Evolutionary conservation across 2,888 invertebrate genomes (phyloP).

Genomic region (Cheilosia vulpina): DNA sequence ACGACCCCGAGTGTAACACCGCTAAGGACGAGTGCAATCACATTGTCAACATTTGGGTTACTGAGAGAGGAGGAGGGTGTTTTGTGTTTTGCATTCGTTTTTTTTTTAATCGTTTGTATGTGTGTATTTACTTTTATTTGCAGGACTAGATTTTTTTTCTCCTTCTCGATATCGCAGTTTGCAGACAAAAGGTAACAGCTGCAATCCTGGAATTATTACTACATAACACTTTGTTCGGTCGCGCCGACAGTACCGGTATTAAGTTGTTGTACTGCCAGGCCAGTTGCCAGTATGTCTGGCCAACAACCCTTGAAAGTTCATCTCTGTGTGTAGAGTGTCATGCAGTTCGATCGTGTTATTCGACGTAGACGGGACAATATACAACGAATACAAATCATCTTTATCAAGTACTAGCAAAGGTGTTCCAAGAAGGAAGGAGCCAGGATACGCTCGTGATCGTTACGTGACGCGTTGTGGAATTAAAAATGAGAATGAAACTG

Average conservation of each 20-base stretch:
- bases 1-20: slow-evolving; percentile 22
- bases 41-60: slow-evolving; percentile 28
- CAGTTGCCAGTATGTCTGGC: slow-evolving; percentile 77
- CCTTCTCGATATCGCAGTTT: slow-evolving; percentile 7
- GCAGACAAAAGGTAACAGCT: slow-evolving; percentile 74
- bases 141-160: slow-evolving; percentile 58
- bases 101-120: slow-evolving; percentile 25
- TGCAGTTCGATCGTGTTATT: slow-evolving; percentile 79
- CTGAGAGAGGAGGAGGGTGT: slow-evolving; percentile 36
- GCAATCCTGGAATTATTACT: slow-evolving; percentile 69
- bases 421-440: neutral
- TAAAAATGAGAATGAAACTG: neutral
- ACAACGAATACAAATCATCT: slow-evolving; percentile 48
- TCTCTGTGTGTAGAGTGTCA: slow-evolving; percentile 22
- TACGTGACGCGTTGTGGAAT: neutral
- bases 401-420: neutral
- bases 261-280: slow-evolving; percentile 11
- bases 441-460: slow-evolving; percentile 23
- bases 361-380: slow-evolving; percentile 76
- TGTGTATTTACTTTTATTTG: slow-evolving; percentile 55
- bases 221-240: slow-evolving; percentile 24
- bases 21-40: slow-evolving; percentile 32
- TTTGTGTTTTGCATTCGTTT: slow-evolving; percentile 42
- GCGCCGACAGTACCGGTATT: slow-evolving; percentile 42
- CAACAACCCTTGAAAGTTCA: slow-evolving; percentile 65